A percentile compares a stretch with the other conserved stretches of the same genome.
phyloP scores from a whole-genome alignment of 2,113 vertebrate species.

The Chaetorhynchus papuensis region DNA sequence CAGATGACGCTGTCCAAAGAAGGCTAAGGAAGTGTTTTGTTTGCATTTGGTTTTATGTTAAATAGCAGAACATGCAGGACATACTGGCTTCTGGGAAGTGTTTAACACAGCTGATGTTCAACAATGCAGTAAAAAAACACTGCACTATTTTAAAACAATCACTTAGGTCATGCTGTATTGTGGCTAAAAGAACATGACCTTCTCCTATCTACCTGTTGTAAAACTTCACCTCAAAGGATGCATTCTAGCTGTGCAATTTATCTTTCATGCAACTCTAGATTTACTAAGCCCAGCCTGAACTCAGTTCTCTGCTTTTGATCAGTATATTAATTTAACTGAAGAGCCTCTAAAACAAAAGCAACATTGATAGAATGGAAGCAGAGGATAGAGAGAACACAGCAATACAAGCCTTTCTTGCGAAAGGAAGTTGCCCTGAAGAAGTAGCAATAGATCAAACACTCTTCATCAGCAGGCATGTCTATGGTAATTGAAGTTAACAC shows the following conservation, averaged over 20 bases:
- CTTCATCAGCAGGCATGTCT: slow-evolving; percentile 19
- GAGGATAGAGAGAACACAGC: background rate
- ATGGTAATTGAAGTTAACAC: slow-evolving; percentile 35
- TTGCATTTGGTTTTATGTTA: background rate
- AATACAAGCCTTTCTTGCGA: slow-evolving; percentile 26
- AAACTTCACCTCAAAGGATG: slow-evolving; percentile 13
- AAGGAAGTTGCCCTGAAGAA: slow-evolving; percentile 47
- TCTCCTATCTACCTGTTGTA: background rate
- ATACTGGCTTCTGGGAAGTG: background rate
- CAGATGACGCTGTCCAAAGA: background rate
- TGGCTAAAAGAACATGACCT: background rate
- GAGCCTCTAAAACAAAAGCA: slow-evolving; percentile 45
- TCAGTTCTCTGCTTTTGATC: slow-evolving; percentile 39
- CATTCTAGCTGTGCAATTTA: background rate
- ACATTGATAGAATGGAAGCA: slow-evolving; percentile 28
- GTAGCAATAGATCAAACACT: slow-evolving; percentile 18
- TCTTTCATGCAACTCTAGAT: slow-evolving; percentile 1
- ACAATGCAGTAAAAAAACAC: background rate
- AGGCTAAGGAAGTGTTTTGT: background rate
- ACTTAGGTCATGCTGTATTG: background rate
- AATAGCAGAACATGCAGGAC: background rate
- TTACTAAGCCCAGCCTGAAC: background rate
- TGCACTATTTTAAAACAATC: background rate
- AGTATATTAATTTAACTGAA: slow-evolving; percentile 56
- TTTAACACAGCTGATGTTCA: background rate